These are phyloP conservation scores for Halictus ligatus DNA, from an alignment of 2,888 invertebrate species.

Conservation along the genomic window DNA sequence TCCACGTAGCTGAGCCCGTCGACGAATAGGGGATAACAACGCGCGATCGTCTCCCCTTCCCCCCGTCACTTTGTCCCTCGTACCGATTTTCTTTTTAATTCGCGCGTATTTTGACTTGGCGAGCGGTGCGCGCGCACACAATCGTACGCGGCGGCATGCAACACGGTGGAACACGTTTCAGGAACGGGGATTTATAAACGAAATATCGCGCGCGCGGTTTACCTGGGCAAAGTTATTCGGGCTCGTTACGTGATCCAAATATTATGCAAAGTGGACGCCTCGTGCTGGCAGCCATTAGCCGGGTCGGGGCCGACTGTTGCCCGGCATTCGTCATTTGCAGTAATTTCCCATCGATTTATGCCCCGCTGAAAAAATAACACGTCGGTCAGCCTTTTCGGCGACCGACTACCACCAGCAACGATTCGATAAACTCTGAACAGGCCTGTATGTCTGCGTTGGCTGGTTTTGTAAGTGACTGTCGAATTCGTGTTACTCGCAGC, in stretches of 20 bases:
- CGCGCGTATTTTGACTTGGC: background rate
- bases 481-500: background rate
- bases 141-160: background rate
- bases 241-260: conserved; percentile 76
- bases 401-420: background rate
- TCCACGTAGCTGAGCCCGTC: conserved; percentile 1
- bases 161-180: background rate
- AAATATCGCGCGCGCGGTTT: conserved; percentile 65
- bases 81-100: background rate
- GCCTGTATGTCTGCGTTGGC: background rate
- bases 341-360: conserved; percentile 75
- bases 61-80: background rate
- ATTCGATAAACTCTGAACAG: conserved; percentile 20
- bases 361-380: conserved; percentile 61
- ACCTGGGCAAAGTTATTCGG: conserved; percentile 67
- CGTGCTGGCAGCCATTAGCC: conserved; percentile 73
- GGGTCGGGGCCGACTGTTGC: conserved; percentile 49
- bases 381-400: conserved; percentile 11
- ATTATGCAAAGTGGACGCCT: conserved; percentile 77
- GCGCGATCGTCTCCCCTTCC: background rate
- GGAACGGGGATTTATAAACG: conserved; percentile 38
- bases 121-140: background rate
- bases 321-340: conserved; percentile 72
- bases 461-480: background rate
- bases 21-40: conserved; percentile 45